These are phyloP conservation scores for Phrixothrix hirtus DNA, from an alignment of 2,888 invertebrate species.

Conservation along the genomic window DNA sequence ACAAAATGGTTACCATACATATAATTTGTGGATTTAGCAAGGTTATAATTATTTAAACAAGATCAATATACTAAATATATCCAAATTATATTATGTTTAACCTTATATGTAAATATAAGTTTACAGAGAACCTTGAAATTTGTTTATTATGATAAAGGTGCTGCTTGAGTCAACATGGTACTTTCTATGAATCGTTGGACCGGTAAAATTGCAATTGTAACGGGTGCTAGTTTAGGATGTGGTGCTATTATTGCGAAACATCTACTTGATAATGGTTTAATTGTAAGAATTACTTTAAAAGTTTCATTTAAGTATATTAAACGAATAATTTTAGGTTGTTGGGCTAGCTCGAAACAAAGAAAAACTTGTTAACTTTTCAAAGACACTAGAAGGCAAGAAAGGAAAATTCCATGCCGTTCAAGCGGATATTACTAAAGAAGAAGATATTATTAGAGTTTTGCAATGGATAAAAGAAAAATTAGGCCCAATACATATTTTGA, in stretches of 20 bases:
- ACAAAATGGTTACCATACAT: no score
- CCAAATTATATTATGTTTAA: no score
- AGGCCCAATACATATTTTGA: constrained; percentile 29
- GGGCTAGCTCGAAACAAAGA: constrained; percentile 3
- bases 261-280: constrained; percentile 29
- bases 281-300: not conserved
- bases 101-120: no score
- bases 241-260: constrained; percentile 34
- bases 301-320: not conserved
- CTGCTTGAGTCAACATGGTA: no score
- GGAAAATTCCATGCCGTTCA: constrained; percentile 18
- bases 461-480: constrained; percentile 26
- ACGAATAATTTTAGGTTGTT: constrained; percentile 1
- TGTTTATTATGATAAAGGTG: no score
- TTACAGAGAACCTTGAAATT: no score
- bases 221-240: constrained; percentile 39
- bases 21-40: no score
- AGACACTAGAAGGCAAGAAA: no score
- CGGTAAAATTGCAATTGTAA: constrained; percentile 41
- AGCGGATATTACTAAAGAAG: constrained; percentile 26
- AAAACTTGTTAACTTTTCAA: not conserved
- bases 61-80: no score
- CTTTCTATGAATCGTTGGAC: no score
- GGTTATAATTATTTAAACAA: no score
- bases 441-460: constrained; percentile 28